phyloP scores from a whole-genome alignment of 2,797 vertebrate species.

The Leontocebus nigricollis region DNA sequence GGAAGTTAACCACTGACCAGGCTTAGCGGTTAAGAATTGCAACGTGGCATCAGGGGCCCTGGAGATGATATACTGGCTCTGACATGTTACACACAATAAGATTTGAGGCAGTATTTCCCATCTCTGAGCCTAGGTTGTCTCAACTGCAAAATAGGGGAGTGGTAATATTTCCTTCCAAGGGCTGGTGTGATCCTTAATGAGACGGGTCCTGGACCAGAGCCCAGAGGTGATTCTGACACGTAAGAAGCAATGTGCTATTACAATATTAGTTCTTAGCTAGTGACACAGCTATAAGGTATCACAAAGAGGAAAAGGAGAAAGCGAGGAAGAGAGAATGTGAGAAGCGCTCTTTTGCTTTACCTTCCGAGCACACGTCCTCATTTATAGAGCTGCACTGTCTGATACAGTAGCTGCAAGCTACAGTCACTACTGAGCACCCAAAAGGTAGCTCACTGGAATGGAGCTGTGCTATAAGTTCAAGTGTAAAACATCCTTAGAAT shows the following conservation, averaged over 20 bases:
- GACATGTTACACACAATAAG: not conserved
- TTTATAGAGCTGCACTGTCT: not conserved
- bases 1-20: not conserved
- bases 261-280: not conserved
- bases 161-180: not conserved
- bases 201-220: not conserved
- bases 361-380: not conserved
- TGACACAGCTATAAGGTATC: fast-evolving
- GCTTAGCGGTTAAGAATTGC: not conserved
- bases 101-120: not conserved
- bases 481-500: not conserved
- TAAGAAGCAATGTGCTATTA: not conserved
- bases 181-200: not conserved
- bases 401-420: fast-evolving
- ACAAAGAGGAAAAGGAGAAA: not conserved
- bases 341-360: fast-evolving
- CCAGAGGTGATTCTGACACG: not conserved
- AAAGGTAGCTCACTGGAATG: fast-evolving
- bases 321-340: not conserved
- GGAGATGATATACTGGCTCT: not conserved
- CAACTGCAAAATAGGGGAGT: not conserved
- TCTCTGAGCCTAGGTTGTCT: not conserved
- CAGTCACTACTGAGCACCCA: fast-evolving
- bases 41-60: not conserved
- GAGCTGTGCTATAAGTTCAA: fast-evolving